Conservation (phyloP, 2,797 vertebrate species). For the Schizopygopsis malacanthus region DNA sequence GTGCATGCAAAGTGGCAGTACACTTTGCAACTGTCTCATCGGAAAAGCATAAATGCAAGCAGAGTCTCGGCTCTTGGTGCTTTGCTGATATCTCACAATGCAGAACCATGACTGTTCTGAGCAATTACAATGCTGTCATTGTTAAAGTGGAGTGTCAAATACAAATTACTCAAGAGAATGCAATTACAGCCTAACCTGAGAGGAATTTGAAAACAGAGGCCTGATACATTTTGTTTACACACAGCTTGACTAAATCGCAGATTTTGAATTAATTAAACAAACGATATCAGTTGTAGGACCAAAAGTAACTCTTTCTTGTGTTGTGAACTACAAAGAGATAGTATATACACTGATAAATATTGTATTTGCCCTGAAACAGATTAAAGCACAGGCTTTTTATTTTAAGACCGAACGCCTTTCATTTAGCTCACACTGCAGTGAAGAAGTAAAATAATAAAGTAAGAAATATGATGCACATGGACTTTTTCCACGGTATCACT, state of each 20-base stretch:
- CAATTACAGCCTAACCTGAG: slow-evolving; percentile 71
- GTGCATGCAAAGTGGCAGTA: slow-evolving; percentile 35
- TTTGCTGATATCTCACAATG: slow-evolving; percentile 16
- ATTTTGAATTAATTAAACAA: slow-evolving; percentile 33
- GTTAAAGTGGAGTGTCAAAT: slow-evolving; percentile 76
- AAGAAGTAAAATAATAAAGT: background rate
- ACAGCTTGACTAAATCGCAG: slow-evolving; percentile 55
- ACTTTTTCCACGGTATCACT: slow-evolving; percentile 4
- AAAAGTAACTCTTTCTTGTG: slow-evolving; percentile 4
- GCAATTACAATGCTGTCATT: slow-evolving; percentile 76
- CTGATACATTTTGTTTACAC: slow-evolving; percentile 64
- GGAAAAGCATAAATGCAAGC: slow-evolving; percentile 68
- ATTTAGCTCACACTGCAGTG: background rate
- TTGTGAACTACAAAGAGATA: slow-evolving; percentile 7
- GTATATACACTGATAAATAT: slow-evolving; percentile 1
- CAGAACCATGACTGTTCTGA: slow-evolving; percentile 71
- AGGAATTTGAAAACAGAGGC: slow-evolving; percentile 64
- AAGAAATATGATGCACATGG: background rate
- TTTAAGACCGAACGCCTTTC: background rate
- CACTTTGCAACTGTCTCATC: slow-evolving; percentile 48
- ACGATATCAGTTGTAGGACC: slow-evolving; percentile 8
- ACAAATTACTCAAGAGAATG: slow-evolving; percentile 73
- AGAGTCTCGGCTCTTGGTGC: slow-evolving; percentile 36
- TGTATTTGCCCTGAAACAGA: slow-evolving; percentile 1
- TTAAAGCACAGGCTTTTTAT: slow-evolving; percentile 1